A percentile compares a stretch with the other conserved stretches of the same genome.
These are phyloP conservation scores for Anticlea derivata DNA, from an alignment of 2,888 invertebrate genomes.

Conservation along the genomic window DNA sequence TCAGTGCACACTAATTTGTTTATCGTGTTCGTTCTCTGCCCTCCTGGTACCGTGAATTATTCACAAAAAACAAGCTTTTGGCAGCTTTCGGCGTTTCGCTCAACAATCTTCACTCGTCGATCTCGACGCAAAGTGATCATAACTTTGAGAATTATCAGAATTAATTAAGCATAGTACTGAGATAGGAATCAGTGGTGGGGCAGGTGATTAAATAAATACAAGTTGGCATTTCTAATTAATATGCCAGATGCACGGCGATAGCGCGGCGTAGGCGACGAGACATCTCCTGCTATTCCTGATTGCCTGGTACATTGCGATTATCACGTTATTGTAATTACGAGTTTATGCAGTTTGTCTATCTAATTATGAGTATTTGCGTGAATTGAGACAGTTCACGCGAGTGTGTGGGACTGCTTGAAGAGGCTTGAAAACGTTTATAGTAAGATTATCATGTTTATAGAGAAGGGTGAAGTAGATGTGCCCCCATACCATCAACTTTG, in stretches of 20 bases:
- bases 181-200: constrained; percentile 73
- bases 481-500: too few relatives aligned
- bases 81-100: constrained; percentile 6
- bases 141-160: constrained; percentile 71
- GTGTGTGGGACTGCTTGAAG: not conserved
- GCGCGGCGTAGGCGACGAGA: constrained; percentile 55
- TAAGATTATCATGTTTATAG: too few relatives aligned
- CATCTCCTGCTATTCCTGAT: constrained; percentile 66
- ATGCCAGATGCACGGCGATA: constrained; percentile 78
- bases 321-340: constrained; percentile 68
- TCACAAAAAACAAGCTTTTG: constrained; percentile 46
- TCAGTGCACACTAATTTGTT: constrained; percentile 83
- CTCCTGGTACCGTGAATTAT: constrained; percentile 63
- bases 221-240: constrained; percentile 77
- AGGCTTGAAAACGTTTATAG: not conserved
- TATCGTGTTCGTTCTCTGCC: constrained; percentile 69
- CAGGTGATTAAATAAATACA: constrained; percentile 82
- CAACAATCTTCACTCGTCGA: constrained; percentile 38
- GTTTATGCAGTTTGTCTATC: constrained; percentile 58
- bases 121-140: constrained; percentile 44
- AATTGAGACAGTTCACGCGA: not conserved
- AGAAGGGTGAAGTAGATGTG: too few relatives aligned
- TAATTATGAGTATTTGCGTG: not conserved
- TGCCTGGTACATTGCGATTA: constrained; percentile 64
- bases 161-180: constrained; percentile 68